Evolutionary conservation across 1,140 invertebrate genomes (phyloP).

Genomic region (Trichonephila clavata): DNA sequence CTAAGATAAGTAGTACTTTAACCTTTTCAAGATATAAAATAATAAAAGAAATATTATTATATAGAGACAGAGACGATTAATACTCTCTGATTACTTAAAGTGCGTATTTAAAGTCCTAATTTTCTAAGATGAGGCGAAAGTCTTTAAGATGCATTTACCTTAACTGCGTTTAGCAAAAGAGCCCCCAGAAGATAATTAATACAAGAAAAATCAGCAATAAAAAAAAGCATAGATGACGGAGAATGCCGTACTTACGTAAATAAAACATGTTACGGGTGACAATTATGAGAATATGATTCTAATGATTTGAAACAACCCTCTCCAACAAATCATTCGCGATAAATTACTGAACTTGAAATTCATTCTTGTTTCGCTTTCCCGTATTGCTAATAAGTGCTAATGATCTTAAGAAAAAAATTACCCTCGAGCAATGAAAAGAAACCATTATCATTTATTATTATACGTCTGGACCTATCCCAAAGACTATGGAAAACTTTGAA

Average conservation of each 20-base stretch:
- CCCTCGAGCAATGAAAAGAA: slow-evolving; percentile 42
- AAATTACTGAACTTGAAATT: slow-evolving; percentile 69
- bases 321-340: slow-evolving; percentile 55
- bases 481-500: slow-evolving; percentile 51
- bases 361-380: slow-evolving; percentile 32
- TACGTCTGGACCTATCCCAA: slow-evolving; percentile 51
- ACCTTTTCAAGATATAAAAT: slow-evolving; percentile 13
- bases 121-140: slow-evolving; percentile 37
- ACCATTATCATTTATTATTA: slow-evolving; percentile 71
- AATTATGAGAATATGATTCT: slow-evolving; percentile 70
- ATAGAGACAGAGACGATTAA: slow-evolving; percentile 12
- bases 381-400: slow-evolving; percentile 73
- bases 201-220: background rate
- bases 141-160: slow-evolving; percentile 40
- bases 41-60: slow-evolving; percentile 7
- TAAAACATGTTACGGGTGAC: slow-evolving; percentile 68
- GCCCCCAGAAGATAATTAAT: slow-evolving; percentile 30
- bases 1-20: background rate
- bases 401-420: slow-evolving; percentile 41
- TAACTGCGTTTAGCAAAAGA: background rate
- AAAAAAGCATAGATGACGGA: slow-evolving; percentile 6
- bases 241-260: slow-evolving; percentile 51
- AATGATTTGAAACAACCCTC: slow-evolving; percentile 69
- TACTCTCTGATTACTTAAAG: slow-evolving; percentile 24
- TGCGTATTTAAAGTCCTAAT: slow-evolving; percentile 46